Percentiles rank a stretch among this genome's conserved stretches.
Evolutionary conservation across 2,113 vertebrate species (phyloP).

Genomic region (Plotosus lineatus): DNA sequence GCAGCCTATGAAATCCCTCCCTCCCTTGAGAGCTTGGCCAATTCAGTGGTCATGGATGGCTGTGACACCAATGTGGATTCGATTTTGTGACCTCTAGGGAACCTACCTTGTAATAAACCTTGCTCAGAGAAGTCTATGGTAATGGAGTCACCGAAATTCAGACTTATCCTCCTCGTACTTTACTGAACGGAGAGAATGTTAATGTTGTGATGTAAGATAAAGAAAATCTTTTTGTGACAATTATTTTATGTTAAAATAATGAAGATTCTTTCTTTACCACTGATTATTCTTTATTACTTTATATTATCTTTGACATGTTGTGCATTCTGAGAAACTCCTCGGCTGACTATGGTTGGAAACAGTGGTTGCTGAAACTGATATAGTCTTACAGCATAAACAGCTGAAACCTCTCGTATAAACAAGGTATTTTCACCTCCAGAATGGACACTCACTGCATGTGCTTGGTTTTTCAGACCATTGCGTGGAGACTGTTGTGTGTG

Average conservation of each 20-base stretch:
- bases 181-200: no score
- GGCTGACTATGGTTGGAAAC: background rate
- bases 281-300: background rate
- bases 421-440: background rate
- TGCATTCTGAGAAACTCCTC: background rate
- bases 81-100: no score
- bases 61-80: no score
- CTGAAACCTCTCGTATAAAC: background rate
- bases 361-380: background rate
- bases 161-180: no score
- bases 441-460: background rate
- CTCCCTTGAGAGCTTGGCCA: no score
- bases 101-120: no score
- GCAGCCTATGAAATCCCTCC: no score
- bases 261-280: background rate
- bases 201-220: background rate
- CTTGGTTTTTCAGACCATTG: background rate
- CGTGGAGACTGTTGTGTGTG: background rate
- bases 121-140: no score
- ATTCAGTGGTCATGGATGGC: no score
- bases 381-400: no score
- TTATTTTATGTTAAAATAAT: background rate
- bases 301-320: background rate
- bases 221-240: background rate
- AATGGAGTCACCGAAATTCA: no score